Evolutionary conservation across 92 coral and sea anemone genomes (phyloP), one percentile per base, ranked within the genome.

Genomic region (Epizoanthus scotinus): DNA sequence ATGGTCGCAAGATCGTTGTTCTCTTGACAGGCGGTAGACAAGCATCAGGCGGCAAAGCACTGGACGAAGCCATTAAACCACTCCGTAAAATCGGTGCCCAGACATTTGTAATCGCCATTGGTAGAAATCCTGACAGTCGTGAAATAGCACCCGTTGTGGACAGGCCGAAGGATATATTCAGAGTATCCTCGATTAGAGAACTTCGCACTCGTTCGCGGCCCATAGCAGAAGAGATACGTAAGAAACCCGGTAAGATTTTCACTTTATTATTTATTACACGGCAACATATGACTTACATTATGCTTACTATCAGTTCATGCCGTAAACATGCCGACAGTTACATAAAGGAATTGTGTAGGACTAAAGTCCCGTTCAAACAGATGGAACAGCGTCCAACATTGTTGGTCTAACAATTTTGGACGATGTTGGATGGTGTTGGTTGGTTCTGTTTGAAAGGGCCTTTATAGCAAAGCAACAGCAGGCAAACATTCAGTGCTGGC

Each of bases 21-120:
- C 74, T 85, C 28, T 62, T 85, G 22, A 85, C 88, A 29, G 84
- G 82, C 24, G 88, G 88, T 28, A 71, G 60, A 70, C 82, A 82
- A 61, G 59, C 57, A 17, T 79, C 84, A 36, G 80, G 80, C 63
- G 78, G 61, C 7, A 27, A 71, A 27, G 15, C 59, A 19, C 34
- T 71, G 47, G 47, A 49, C 6, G 44, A 71, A 2, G 88, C 88
- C 59, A 78, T 85, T 3, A 85, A 85, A 79, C 74, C 84, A 42
- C 67, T 85, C 59, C 82, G 67, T 61, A 71, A 79, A 12, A 61
- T 69, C 53, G 88, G 88, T 22, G 88, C 82, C 52, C 84, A 83
- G 56, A 62, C 77, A 28, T 85, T 78, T 59, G 88, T 85, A 69
- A 78, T 85, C 21, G 59, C 73, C 31, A 70, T 85, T 70, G 88